Base-by-base conservation (phyloP, 2,113 vertebrate species). In the Notechis scutatus region DNA sequence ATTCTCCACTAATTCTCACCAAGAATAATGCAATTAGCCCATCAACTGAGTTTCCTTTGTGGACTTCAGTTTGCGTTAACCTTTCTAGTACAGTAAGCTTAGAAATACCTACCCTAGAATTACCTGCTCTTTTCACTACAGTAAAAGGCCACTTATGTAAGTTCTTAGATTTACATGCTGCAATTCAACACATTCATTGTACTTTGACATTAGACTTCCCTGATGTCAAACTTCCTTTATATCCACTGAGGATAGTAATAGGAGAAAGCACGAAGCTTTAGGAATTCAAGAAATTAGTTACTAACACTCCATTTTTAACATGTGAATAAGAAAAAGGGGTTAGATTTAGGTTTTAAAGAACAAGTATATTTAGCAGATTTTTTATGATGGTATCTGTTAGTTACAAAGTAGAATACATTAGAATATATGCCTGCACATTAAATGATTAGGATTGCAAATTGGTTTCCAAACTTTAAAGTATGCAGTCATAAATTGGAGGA, bases 311-410 rank as follows among this genome's bases (percentile, higher is more conserved):
- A 81, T 81, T 81, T 39, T 81, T 81, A 81, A 39, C 56, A 93
- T 57, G 64, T 88, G 91, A 85, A 85, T 90, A 94, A 96, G 94
- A 92, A 23, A 81, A 95, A 91, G 29, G 18, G 2, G 74, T 42
- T 39, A 81, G 69, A 74, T 74, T 74, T 90, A 87, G 90, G 97
- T 95, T 95, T 93, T 93, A 92, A 94, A 93, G 4, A 95, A 92
- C 64, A 95, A 95, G 87, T 61, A 88, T 92, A 69, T 93, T 52
- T 92, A 95, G 94, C 93, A 94, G 95, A 90, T 11, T 89, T 89
- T 94, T 90, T 91, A 95, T 59, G 85, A 94, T 93, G 93, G 56
- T 95, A 96, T 90, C 18, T 81, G 90, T 92, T 95, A 95, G 23
- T 91, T 96, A 94, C 96, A 56, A 87, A 34, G 18, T 29, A 91